Evolutionary conservation across 2,888 invertebrate genomes (phyloP).

Genomic region (Disparrhopalites patrizii): DNA sequence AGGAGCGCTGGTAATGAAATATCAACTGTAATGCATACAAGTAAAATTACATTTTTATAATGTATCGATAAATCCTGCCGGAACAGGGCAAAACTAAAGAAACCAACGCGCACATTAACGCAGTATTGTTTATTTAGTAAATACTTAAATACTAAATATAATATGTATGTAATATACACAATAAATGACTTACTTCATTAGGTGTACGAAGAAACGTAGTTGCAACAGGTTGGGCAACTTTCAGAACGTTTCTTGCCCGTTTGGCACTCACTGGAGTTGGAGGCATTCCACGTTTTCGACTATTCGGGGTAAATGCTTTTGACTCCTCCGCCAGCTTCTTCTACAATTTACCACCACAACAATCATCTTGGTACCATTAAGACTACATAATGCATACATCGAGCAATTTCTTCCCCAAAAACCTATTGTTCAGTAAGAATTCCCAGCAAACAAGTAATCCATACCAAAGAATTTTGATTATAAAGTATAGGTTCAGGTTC

Average conservation of each 20-base stretch:
- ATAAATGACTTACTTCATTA: not conserved
- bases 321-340: constrained; percentile 23
- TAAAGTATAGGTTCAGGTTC: not conserved
- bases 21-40: too few species aligned
- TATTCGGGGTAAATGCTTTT: constrained; percentile 11
- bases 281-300: constrained; percentile 16
- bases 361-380: too few species aligned
- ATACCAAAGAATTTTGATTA: not conserved
- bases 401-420: too few species aligned
- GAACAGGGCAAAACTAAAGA: not conserved
- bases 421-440: too few species aligned
- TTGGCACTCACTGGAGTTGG: constrained; percentile 10
- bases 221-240: not conserved
- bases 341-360: constrained; percentile 11
- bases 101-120: too few species aligned
- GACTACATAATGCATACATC: too few species aligned
- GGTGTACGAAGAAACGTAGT: not conserved
- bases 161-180: not conserved
- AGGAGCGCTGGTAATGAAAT: too few species aligned
- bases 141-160: not conserved
- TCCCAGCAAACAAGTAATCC: too few species aligned
- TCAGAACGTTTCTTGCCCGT: not conserved
- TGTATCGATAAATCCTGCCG: too few species aligned
- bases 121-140: too few species aligned
- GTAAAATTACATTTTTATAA: too few species aligned